A percentile compares a stretch with the other conserved stretches of the same genome.
phyloP scores from a whole-genome alignment of 2,797 vertebrate genomes.

The Dromococcyx pavoninus region DNA sequence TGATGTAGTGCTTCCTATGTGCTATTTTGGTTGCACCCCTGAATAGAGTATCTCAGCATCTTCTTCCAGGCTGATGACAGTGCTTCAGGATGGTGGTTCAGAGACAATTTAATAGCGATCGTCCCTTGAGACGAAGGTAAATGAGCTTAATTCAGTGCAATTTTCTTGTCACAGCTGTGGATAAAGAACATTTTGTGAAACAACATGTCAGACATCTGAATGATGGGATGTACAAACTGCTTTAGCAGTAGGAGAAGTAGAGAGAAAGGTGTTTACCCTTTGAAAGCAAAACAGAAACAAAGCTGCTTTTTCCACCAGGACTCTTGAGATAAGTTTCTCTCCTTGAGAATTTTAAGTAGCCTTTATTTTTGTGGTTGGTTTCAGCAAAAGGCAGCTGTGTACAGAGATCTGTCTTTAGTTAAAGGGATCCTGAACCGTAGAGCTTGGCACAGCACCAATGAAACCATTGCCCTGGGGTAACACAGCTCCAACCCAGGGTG shows the following conservation, averaged over 20 bases:
- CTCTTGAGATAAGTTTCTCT: not conserved
- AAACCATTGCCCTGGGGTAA: not conserved
- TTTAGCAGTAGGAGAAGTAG: not conserved
- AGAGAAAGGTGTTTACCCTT: not conserved
- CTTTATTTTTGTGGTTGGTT: not conserved
- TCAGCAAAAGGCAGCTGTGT: not conserved
- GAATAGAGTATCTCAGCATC: not conserved
- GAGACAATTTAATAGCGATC: not conserved
- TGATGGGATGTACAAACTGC: constrained; percentile 6
- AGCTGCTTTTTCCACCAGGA: not conserved
- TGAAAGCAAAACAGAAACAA: constrained; percentile 4
- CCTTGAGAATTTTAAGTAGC: not conserved
- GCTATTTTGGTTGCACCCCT: not conserved
- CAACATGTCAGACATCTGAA: not conserved
- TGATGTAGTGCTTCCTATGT: not conserved
- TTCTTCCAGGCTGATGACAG: not conserved
- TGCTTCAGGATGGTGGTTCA: not conserved
- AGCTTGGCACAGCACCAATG: not conserved
- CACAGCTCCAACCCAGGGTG: not conserved
- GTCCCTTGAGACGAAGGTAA: not conserved
- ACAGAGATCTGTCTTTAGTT: not conserved
- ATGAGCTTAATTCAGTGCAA: constrained; percentile 34
- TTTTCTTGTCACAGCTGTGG: constrained; percentile 42
- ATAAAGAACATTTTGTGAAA: not conserved
- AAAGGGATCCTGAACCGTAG: not conserved